Base-by-base conservation (phyloP, 2,113 vertebrate species). In the Bagarius yarrelli region DNA sequence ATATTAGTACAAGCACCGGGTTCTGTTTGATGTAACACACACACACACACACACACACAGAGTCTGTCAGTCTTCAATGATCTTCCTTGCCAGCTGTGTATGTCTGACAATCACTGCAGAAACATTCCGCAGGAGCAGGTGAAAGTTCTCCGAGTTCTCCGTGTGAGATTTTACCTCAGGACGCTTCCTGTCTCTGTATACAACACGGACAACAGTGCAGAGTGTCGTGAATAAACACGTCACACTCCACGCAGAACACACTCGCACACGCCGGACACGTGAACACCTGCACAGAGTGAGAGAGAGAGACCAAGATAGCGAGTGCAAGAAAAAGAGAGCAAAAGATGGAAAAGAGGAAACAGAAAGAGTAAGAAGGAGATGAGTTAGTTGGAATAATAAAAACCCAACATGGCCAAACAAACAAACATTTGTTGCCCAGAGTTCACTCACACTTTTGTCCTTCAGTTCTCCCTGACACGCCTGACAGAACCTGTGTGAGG, bases 201-300 rank as follows among this genome's bases (percentile, higher is more conserved):
- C 98, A 99, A 81, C 94, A 93, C 70, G 97, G 97, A 83, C 98
- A 99, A 91, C 96, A 98, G 90, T 99, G 98, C 50, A 99, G 92
- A 0, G 93, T 93, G 32, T 97, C 96, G 4, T 99, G 98, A 90
- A 98, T 89, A 91, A 98, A 99, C 84, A 98, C 55, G 82, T 99
- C 96, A 1, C 98, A 99, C 47, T 99, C 97, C 87, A 95, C 82
- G 25, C 98, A 99, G 90, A 98, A 99, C 12, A 91, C 91, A 13
- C 89, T 93, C 71, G 84, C 88, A 87, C 98, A 99, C 0, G 88
- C 87, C 12, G 90, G 91, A 87, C 98, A 99, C 4, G 87, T 27
- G 74, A 95, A 98, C 32, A 96, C 90, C 98, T 99, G 87, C 34
- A 87, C 23, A 25, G 79, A 87, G 53, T 82, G 66, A 73, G 0